Percentiles rank a stretch among this genome's conserved stretches.
phyloP scores from a whole-genome alignment of 2,888 invertebrate genomes.

The Heliothis peltigera region DNA sequence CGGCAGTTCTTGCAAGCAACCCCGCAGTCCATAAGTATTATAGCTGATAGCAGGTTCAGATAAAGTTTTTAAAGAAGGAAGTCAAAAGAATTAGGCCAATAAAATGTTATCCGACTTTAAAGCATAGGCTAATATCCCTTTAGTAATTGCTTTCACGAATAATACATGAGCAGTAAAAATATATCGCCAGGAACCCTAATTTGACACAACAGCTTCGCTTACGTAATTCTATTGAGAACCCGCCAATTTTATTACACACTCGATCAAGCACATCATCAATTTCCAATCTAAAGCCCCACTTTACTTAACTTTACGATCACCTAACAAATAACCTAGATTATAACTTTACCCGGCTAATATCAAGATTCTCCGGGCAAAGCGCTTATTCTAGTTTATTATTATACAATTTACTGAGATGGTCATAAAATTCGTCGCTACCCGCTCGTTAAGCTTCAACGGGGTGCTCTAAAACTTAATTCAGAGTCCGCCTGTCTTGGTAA shows the following conservation, averaged over 20 bases:
- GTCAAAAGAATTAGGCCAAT: too few relatives aligned
- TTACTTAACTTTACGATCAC: not conserved
- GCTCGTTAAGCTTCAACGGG: constrained; percentile 37
- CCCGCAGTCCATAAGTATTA: too few relatives aligned
- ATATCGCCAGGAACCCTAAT: not conserved
- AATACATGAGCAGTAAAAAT: not conserved
- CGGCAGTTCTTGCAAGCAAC: too few relatives aligned
- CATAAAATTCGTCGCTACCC: constrained; percentile 49
- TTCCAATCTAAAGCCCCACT: not conserved
- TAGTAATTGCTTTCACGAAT: too few relatives aligned
- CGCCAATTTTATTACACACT: not conserved
- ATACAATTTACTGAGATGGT: constrained; percentile 44
- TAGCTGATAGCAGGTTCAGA: too few relatives aligned
- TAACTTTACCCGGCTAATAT: constrained; percentile 23
- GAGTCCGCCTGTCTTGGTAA: constrained; percentile 30
- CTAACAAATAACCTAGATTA: constrained; percentile 17
- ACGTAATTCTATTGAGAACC: not conserved
- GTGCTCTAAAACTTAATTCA: constrained; percentile 49
- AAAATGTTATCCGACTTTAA: too few relatives aligned
- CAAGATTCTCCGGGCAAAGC: constrained; percentile 2
- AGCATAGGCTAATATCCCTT: too few relatives aligned
- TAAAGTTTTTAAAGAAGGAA: too few relatives aligned
- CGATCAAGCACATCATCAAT: not conserved
- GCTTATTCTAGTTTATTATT: constrained; percentile 36
- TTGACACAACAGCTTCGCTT: not conserved